A percentile compares a stretch with the other conserved stretches of the same genome.
Conservation (phyloP, 2,888 invertebrate species). For the Pachymerium ferrugineum region DNA sequence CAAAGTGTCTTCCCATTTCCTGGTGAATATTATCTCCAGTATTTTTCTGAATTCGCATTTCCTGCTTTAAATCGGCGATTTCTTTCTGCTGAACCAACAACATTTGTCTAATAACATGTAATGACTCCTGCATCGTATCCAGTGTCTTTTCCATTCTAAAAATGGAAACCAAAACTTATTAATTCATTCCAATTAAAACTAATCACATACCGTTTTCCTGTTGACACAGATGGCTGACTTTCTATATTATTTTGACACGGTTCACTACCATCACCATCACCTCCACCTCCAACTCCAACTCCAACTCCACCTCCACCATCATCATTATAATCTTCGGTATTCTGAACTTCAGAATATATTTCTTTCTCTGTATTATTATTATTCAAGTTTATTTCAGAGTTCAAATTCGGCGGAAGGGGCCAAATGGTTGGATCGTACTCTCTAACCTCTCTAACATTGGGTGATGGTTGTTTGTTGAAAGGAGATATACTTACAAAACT, state of each 20-base stretch:
- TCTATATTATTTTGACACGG: no score
- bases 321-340: neutral
- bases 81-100: conserved; percentile 43
- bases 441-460: conserved; percentile 20
- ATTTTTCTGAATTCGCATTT: conserved; percentile 42
- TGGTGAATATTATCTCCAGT: conserved; percentile 40
- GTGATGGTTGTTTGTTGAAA: neutral
- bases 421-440: conserved; percentile 36
- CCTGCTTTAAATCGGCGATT: conserved; percentile 42
- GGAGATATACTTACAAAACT: neutral
- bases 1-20: conserved; percentile 37
- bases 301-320: neutral
- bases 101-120: conserved; percentile 39
- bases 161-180: conserved; percentile 27
- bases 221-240: no score
- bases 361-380: neutral
- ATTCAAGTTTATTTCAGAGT: conserved; percentile 31
- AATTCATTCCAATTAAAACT: neutral
- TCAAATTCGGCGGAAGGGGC: conserved; percentile 37
- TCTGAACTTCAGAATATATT: neutral
- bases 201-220: no score
- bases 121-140: conserved; percentile 40
- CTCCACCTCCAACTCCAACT: no score
- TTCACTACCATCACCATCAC: no score
- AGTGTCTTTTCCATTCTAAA: conserved; percentile 36